Percentiles rank a stretch among this genome's conserved stretches.
phyloP scores from a whole-genome alignment of 2,113 vertebrate species.

The Turnix velox region DNA sequence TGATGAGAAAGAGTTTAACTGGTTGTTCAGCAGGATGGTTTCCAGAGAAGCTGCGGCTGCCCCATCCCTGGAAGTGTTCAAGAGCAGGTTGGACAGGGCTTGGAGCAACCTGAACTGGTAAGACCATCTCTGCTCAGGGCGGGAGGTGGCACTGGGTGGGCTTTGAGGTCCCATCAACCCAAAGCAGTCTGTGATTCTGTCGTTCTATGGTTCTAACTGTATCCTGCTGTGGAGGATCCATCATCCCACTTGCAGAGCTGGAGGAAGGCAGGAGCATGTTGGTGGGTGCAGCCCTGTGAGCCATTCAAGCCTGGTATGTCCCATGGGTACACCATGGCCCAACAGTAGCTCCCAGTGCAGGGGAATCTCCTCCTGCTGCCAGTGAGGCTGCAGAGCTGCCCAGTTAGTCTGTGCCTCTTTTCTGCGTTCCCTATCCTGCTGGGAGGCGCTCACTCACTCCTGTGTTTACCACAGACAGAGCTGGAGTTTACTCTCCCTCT shows the following conservation, averaged over 20 bases:
- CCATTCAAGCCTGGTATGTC: accelerated
- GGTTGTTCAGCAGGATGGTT: not conserved
- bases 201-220: not conserved
- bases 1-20: not conserved
- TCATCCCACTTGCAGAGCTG: accelerated
- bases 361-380: not conserved
- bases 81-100: not conserved
- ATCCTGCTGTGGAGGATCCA: not conserved
- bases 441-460: not conserved
- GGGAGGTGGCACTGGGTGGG: not conserved
- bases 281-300: not conserved
- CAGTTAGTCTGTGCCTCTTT: not conserved
- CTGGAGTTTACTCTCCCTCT: not conserved
- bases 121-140: not conserved
- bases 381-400: not conserved
- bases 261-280: not conserved
- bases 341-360: accelerated
- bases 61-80: not conserved
- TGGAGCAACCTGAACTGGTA: not conserved
- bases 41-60: not conserved
- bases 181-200: not conserved
- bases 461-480: not conserved
- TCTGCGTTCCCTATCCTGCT: accelerated
- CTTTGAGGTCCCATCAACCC: not conserved
- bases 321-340: accelerated